Evolutionary conservation across 2,797 vertebrate genomes (phyloP), one percentile per base, ranked within the genome.

Genomic region (Gallinago nigripennis): DNA sequence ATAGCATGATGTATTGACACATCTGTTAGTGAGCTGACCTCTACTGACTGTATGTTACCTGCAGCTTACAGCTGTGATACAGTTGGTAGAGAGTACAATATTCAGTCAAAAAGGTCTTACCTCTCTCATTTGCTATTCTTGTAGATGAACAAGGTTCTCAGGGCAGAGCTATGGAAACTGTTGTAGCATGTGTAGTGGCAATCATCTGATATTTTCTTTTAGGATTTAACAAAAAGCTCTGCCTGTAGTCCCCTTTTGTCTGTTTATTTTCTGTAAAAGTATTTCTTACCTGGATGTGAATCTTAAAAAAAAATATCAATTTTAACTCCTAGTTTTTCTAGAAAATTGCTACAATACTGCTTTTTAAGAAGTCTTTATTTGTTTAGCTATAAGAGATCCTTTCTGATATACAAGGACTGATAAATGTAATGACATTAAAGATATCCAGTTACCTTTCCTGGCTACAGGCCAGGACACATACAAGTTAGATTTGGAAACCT

Each of bases 381-480:
- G 41, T 60, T 95, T 92, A 92, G 33, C 72, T 88, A 4, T 75
- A 85, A 81, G 50, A 88, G 63, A 72, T 83, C 79, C 70, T 90
- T 86, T 58, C 37, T 33, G 27, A 78, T 92, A 69, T 81, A 54
- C 8, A 71, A 76, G 61, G 54, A 35, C 65, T 91, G 95, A 95
- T 94, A 96, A 93, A 82, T 65, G 43, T 89, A 94, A 90, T 76
- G 87, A 61, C 56, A 63, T 95, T 88, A 90, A 89, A 93, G 82
- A 93, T 96, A 83, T 88, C 65, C 76, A 72, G 53, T 90, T 94
- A 96, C 94, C 87, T 97, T 95, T 94, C 39, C 51, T 92, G 92
- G 70, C 70, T 70, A 18, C 69, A 79, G 66, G 43, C 73, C 93
- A 94, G 70, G 88, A 63, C 31, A 82, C 43, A 72, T 79, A 63